phyloP scores from a whole-genome alignment of 1,140 invertebrate genomes.

The Saccostrea cuccullata region DNA sequence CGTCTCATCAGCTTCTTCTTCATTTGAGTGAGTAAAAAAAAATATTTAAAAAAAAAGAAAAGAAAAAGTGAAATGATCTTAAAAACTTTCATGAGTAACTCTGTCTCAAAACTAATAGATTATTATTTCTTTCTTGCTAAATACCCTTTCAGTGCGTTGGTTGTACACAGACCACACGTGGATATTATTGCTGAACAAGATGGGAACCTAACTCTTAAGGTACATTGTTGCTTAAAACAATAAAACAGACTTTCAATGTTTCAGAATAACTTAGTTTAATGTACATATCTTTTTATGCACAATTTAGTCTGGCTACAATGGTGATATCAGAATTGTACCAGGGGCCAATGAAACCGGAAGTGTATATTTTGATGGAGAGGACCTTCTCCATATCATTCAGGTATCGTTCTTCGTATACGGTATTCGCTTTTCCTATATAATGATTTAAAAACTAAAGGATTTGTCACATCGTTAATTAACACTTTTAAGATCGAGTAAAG shows the following conservation, averaged over 20 bases:
- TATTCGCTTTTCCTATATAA: too few relatives aligned
- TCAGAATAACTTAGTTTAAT: too few relatives aligned
- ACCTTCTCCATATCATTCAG: conserved; percentile 57
- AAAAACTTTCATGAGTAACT: too few relatives aligned
- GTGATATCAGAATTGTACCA: conserved; percentile 43
- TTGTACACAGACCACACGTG: conserved; percentile 54
- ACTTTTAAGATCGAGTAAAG: too few relatives aligned
- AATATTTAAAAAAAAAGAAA: too few relatives aligned
- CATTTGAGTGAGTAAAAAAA: not conserved
- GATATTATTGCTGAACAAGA: conserved; percentile 46
- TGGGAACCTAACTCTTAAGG: conserved; percentile 53
- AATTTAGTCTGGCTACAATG: conserved; percentile 39
- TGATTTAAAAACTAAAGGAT: too few relatives aligned
- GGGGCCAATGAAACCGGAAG: conserved; percentile 39
- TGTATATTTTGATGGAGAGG: conserved; percentile 57
- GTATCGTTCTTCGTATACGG: conserved; percentile 25
- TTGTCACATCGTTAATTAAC: too few relatives aligned
- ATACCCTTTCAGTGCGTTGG: conserved; percentile 41
- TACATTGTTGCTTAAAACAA: not conserved
- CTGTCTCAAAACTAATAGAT: too few relatives aligned
- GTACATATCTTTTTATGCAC: not conserved
- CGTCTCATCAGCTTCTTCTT: not conserved
- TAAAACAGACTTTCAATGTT: not conserved
- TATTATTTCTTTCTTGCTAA: not conserved
- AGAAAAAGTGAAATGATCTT: too few relatives aligned